These are phyloP conservation scores for Drosophila bunnanda DNA, from an alignment of 2,888 invertebrate genomes.

Conservation along the genomic window DNA sequence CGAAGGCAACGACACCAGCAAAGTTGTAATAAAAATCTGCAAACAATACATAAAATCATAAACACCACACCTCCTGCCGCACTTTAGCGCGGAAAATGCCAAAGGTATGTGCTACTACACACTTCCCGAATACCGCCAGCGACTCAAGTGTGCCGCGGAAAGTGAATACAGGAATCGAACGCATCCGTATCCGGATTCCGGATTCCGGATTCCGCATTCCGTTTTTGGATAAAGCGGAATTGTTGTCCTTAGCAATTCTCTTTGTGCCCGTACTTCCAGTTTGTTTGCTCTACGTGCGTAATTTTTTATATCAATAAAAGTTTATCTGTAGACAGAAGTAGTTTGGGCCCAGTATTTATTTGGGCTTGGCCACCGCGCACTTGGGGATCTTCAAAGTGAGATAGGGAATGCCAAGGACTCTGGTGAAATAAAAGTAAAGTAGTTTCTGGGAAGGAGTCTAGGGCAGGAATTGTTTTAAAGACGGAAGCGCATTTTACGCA, in stretches of 20 bases:
- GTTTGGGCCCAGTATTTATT: constrained; percentile 31
- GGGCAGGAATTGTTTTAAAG: background rate
- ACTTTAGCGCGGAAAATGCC: constrained; percentile 22
- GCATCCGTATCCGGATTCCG: constrained; percentile 40
- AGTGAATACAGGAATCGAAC: constrained; percentile 63
- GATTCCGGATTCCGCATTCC: constrained; percentile 12
- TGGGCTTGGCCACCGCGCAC: constrained; percentile 27
- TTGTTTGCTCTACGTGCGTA: constrained; percentile 71
- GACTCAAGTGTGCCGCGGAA: constrained; percentile 75
- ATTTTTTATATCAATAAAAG: constrained; percentile 65
- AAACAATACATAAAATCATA: constrained; percentile 38
- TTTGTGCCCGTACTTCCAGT: constrained; percentile 14
- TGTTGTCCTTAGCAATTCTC: constrained; percentile 40
- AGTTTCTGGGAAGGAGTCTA: background rate
- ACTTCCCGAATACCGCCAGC: constrained; percentile 21
- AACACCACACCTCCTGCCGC: constrained; percentile 11
- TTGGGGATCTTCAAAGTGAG: constrained; percentile 8
- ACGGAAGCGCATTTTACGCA: background rate
- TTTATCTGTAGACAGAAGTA: constrained; percentile 29
- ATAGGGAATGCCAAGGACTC: background rate
- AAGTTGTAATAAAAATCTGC: constrained; percentile 27
- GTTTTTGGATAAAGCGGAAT: background rate
- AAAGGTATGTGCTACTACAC: constrained; percentile 42
- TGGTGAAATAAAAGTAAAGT: constrained; percentile 20
- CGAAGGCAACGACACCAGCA: background rate